Percentiles rank a stretch among this genome's conserved stretches.
Evolutionary conservation across 2,113 vertebrate species (phyloP).

Genomic region (Natator depressus): DNA sequence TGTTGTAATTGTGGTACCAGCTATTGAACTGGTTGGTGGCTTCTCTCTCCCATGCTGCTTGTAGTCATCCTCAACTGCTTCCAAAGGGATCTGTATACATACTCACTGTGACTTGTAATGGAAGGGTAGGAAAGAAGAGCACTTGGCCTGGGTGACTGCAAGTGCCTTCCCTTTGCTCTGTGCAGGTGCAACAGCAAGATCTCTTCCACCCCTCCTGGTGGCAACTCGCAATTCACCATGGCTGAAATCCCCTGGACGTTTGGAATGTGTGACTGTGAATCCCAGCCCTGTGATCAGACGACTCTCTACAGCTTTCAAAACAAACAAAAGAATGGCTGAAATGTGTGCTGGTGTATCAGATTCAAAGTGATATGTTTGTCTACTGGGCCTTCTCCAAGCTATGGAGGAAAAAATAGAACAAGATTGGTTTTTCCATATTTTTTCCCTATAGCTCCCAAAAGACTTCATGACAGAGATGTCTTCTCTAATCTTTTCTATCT

Average conservation of each 20-base stretch:
- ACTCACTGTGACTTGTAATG: background rate
- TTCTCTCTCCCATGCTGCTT: background rate
- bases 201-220: fast-evolving
- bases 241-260: background rate
- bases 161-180: background rate
- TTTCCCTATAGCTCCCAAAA: constrained; percentile 63
- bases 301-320: background rate
- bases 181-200: background rate
- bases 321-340: constrained; percentile 7
- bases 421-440: constrained; percentile 57
- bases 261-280: background rate
- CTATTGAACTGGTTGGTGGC: constrained; percentile 1
- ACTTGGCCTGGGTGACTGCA: background rate
- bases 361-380: constrained; percentile 60
- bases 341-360: constrained; percentile 24
- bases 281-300: background rate
- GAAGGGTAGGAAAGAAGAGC: background rate
- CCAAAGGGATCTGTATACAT: background rate
- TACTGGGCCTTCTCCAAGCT: constrained; percentile 61
- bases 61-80: fast-evolving
- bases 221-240: background rate
- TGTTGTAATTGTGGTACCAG: constrained; percentile 10
- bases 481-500: constrained; percentile 75
- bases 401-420: constrained; percentile 57
- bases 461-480: constrained; percentile 62